Conservation (phyloP, 2,113 vertebrate species). For the Pavo muticus region DNA sequence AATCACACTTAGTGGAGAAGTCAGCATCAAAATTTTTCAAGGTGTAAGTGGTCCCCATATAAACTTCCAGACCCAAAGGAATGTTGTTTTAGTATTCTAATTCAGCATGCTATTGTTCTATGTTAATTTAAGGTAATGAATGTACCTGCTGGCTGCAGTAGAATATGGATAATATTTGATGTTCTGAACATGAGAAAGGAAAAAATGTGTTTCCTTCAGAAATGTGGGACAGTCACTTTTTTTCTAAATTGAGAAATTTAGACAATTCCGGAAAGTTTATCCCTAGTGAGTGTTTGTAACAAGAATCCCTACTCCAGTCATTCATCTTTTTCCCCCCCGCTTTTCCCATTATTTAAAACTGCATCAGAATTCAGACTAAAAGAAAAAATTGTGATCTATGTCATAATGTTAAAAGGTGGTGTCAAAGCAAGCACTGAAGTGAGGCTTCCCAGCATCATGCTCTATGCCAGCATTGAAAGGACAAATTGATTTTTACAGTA, state of each 20-base stretch:
- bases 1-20: not conserved
- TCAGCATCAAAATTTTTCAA: not conserved
- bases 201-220: not conserved
- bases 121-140: not conserved
- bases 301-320: not conserved
- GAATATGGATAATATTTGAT: not conserved
- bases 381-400: not conserved
- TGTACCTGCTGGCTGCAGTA: not conserved
- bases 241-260: not conserved
- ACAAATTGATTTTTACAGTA: not conserved
- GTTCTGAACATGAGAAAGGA: not conserved
- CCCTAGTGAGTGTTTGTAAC: not conserved
- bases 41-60: not conserved
- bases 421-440: not conserved
- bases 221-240: not conserved
- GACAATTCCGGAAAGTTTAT: not conserved
- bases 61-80: not conserved
- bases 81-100: not conserved
- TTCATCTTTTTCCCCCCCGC: accelerated
- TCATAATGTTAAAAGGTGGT: not conserved
- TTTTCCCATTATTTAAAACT: not conserved
- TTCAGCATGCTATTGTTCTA: not conserved
- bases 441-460: not conserved
- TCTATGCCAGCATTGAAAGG: not conserved
- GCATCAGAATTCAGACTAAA: not conserved